phyloP scores from a whole-genome alignment of 2,113 vertebrate genomes.

The Ornithorhynchus anatinus region DNA sequence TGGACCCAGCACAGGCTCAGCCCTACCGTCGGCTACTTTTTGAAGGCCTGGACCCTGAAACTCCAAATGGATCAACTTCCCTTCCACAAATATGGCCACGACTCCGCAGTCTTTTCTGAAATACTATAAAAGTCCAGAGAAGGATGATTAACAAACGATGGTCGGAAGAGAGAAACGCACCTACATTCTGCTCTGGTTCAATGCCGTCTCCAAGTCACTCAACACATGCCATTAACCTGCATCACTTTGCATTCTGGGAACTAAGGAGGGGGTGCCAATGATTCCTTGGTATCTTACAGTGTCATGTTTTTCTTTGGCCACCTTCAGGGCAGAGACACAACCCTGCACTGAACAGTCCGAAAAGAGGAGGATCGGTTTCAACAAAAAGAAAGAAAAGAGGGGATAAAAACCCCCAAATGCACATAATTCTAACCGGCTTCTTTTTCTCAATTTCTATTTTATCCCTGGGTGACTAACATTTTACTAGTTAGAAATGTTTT shows the following conservation, averaged over 20 bases:
- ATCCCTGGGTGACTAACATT: background rate
- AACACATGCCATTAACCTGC: slow-evolving; percentile 35
- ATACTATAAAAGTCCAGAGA: too few species aligned
- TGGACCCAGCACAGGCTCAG: too few species aligned
- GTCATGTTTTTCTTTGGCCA: slow-evolving; percentile 47
- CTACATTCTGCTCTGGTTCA: background rate
- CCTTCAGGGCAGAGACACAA: slow-evolving; percentile 18
- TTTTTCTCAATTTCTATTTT: background rate
- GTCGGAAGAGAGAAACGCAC: background rate
- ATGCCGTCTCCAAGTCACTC: slow-evolving; percentile 28
- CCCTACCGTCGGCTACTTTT: too few species aligned
- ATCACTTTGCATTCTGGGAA: slow-evolving; percentile 20
- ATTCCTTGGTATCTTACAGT: slow-evolving; percentile 37
- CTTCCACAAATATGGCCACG: too few species aligned
- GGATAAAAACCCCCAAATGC: slow-evolving; percentile 4
- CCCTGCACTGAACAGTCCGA: slow-evolving; percentile 19
- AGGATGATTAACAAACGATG: too few species aligned
- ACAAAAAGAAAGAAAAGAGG: slow-evolving; percentile 26
- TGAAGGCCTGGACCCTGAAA: too few species aligned
- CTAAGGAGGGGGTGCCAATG: slow-evolving; percentile 17
- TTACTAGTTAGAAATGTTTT: slow-evolving; percentile 16
- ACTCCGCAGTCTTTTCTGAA: too few species aligned
- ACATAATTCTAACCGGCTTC: background rate
- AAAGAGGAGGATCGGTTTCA: slow-evolving; percentile 7
- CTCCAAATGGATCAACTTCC: too few species aligned